Conservation (phyloP, 2,113 vertebrate genomes). For the Theristicus caerulescens region DNA sequence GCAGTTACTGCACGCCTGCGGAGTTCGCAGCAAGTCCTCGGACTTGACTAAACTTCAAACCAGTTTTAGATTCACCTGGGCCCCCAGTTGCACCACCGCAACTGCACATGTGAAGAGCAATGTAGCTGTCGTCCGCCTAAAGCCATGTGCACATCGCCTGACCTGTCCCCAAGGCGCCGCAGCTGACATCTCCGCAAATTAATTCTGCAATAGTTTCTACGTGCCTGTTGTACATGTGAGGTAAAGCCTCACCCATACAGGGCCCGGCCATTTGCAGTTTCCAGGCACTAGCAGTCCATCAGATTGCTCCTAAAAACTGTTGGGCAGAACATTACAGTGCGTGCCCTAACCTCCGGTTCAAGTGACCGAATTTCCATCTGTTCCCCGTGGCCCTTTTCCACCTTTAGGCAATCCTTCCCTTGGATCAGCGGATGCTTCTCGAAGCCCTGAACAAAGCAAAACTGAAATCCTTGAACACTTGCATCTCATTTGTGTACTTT, state of each 20-base stretch:
- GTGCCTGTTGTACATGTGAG: rapidly evolving
- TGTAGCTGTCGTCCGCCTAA: rapidly evolving
- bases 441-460: background rate
- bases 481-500: background rate
- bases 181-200: background rate
- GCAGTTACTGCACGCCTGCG: rapidly evolving
- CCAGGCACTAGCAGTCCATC: background rate
- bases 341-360: background rate
- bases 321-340: background rate
- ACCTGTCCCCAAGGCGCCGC: background rate
- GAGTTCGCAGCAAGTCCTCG: too few species aligned
- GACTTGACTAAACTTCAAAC: background rate
- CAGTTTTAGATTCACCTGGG: background rate
- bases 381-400: too few species aligned
- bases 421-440: background rate
- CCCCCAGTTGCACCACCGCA: background rate
- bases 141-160: rapidly evolving
- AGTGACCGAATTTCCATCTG: background rate
- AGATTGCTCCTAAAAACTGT: background rate
- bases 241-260: background rate
- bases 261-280: background rate
- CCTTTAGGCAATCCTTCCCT: background rate
- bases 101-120: rapidly evolving
- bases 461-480: background rate
- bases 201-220: rapidly evolving